Evolutionary conservation across 2,797 vertebrate species (phyloP).

Genomic region (Sebastes wilsoni): DNA sequence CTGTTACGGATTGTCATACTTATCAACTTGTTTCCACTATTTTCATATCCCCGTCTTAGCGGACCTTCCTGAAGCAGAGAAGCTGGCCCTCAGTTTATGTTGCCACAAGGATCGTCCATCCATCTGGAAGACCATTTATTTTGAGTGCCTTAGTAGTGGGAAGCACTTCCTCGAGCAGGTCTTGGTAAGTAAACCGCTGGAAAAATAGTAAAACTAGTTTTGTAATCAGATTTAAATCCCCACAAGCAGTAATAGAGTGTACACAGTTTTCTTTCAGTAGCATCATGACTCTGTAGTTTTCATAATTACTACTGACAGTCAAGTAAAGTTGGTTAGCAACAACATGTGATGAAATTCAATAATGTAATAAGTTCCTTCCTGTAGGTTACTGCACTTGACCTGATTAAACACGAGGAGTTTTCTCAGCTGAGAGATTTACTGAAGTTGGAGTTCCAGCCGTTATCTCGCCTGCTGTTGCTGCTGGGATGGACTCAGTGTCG

Average conservation of each 20-base stretch:
- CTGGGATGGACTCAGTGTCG: conserved; percentile 95
- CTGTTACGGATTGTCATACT: neutral
- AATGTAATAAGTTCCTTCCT: conserved; percentile 18
- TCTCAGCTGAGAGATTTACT: conserved; percentile 83
- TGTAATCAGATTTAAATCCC: neutral
- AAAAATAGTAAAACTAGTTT: neutral
- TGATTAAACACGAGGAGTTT: conserved; percentile 93
- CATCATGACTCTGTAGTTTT: neutral
- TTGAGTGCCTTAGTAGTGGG: conserved; percentile 92
- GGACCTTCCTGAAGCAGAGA: conserved; percentile 88
- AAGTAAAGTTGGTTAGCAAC: neutral
- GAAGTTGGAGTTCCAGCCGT: conserved; percentile 88
- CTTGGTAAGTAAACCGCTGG: conserved; percentile 81
- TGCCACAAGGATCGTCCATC: conserved; percentile 80
- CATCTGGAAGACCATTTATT: conserved; percentile 91
- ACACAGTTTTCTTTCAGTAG: neutral
- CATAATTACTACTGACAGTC: neutral
- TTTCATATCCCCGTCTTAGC: conserved; percentile 33
- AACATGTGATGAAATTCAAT: conserved; percentile 16
- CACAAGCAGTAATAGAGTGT: neutral
- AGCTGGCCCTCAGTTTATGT: conserved; percentile 86
- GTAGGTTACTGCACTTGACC: conserved; percentile 89
- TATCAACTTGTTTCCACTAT: neutral
- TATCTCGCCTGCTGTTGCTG: conserved; percentile 91
- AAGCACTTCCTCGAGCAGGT: conserved; percentile 97